Evolutionary conservation across 1,140 invertebrate genomes (phyloP).

Genomic region (Anadara kagoshimensis): DNA sequence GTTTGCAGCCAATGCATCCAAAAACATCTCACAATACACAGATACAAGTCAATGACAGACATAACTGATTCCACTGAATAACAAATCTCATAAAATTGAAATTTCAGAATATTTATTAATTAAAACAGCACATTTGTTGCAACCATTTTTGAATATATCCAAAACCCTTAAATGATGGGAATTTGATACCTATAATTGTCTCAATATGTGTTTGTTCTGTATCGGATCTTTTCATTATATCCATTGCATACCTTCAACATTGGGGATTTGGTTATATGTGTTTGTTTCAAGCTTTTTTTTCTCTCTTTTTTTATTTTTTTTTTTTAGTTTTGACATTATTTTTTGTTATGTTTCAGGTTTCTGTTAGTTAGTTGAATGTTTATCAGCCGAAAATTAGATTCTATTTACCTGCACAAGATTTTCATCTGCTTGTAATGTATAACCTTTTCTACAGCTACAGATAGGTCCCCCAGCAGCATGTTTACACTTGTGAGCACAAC

Average conservation of each 20-base stretch:
- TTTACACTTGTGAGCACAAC: conserved; percentile 74
- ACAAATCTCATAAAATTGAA: too few relatives aligned
- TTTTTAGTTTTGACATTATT: not conserved
- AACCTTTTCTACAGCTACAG: conserved; percentile 76
- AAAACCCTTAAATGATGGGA: too few relatives aligned
- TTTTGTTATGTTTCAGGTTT: not conserved
- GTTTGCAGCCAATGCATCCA: too few relatives aligned
- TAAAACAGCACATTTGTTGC: too few relatives aligned
- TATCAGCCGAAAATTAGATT: not conserved
- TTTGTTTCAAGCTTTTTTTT: not conserved
- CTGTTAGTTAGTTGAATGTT: not conserved
- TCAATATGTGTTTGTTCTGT: too few relatives aligned
- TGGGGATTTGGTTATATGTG: not conserved
- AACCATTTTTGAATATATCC: too few relatives aligned
- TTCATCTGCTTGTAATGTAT: conserved; percentile 73
- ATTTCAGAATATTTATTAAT: too few relatives aligned
- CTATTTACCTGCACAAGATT: conserved; percentile 70
- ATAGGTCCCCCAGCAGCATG: conserved; percentile 72
- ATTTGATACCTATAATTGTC: too few relatives aligned
- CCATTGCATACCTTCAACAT: not conserved
- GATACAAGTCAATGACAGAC: too few relatives aligned
- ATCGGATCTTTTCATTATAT: too few relatives aligned
- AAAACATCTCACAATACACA: too few relatives aligned
- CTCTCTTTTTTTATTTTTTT: not conserved
- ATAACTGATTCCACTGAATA: too few relatives aligned